Percentiles rank a stretch among this genome's conserved stretches.
These are phyloP conservation scores for Cylloceria caligata DNA, from an alignment of 2,888 invertebrate genomes.

Conservation along the genomic window DNA sequence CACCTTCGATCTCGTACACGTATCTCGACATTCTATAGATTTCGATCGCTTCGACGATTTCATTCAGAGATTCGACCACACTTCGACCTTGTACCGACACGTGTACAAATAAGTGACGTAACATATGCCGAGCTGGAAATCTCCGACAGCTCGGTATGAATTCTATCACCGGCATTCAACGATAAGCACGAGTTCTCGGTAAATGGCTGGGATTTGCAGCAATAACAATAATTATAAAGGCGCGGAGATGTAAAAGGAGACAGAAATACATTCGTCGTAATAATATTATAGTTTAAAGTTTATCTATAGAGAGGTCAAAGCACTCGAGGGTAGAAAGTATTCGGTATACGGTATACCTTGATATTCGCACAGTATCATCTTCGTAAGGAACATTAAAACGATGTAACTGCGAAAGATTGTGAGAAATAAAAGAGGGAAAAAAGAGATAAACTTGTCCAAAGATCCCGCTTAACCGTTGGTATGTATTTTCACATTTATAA, in stretches of 20 bases:
- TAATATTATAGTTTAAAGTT: slow-evolving; percentile 42
- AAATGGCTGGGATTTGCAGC: slow-evolving; percentile 11
- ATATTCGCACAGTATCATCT: slow-evolving; percentile 12
- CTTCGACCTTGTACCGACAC: slow-evolving; percentile 32
- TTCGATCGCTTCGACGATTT: slow-evolving; percentile 40
- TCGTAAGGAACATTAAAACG: slow-evolving; percentile 27
- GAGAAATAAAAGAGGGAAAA: neutral
- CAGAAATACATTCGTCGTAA: slow-evolving; percentile 27
- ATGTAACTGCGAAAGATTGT: slow-evolving; percentile 20
- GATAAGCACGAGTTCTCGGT: slow-evolving; percentile 22
- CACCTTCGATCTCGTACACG: neutral
- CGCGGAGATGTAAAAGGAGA: neutral
- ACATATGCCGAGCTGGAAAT: slow-evolving; percentile 17
- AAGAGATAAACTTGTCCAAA: neutral
- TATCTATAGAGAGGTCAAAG: slow-evolving; percentile 47
- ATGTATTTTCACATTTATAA: slow-evolving; percentile 39
- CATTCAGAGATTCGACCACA: slow-evolving; percentile 10
- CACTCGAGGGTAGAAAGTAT: slow-evolving; percentile 60
- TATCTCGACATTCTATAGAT: slow-evolving; percentile 30
- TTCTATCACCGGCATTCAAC: neutral
- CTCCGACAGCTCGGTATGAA: neutral
- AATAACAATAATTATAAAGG: slow-evolving; percentile 42
- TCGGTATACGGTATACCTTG: slow-evolving; percentile 19
- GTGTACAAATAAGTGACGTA: slow-evolving; percentile 13
- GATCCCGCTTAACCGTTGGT: slow-evolving; percentile 24